Evolutionary conservation across 2,888 invertebrate species (phyloP), one percentile per base, ranked within the genome.

Genomic region (Torymus tubicola): DNA sequence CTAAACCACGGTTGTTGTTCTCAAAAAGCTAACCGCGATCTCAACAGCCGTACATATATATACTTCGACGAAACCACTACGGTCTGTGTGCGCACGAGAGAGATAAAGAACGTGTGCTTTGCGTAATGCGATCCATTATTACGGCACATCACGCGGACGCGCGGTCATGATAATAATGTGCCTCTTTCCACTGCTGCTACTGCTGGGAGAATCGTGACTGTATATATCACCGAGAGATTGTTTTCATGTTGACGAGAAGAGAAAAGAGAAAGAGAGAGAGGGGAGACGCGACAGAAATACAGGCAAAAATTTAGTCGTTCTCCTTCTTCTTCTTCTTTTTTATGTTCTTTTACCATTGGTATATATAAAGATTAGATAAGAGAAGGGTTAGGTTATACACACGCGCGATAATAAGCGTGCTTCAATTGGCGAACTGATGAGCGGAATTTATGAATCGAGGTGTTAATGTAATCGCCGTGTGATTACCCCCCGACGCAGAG

Each of bases 121-220:
- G 78, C 81, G 81, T 75, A 81, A 81, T 71, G 75, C 72, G 81
- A 81, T 78, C 81, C 71, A 81, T 75, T 81, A 75, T 78, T 71
- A 67, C 78, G 74, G 81, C 78, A 61, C 70, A 70, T 71, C 74
- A 69, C 73, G 77, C 71, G 75, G 73, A 64, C 42, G 65, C 42
- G 65, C 65, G 58, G 42, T 42, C 42, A 42, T 42, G 42, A 31
- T 55, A 77, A 81, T 81, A 77, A 77, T 77, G 68, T n/a, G n/a
- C n/a, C n/a, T 18, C 24, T 52, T 16, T 52, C 70, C n/a, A 18
- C 18, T 5, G 53, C 31, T 55, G 42, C 69, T n/a, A 2, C 21
- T 21, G 21, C 16, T 16, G 16, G 10, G 10, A 13, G 24, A n/a
- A 42, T 58, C 67, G 52, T 73, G 58, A 57, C 61, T 14, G 42